Conservation (phyloP, 2,888 invertebrate genomes). For the Aleiodes leptofemur region DNA sequence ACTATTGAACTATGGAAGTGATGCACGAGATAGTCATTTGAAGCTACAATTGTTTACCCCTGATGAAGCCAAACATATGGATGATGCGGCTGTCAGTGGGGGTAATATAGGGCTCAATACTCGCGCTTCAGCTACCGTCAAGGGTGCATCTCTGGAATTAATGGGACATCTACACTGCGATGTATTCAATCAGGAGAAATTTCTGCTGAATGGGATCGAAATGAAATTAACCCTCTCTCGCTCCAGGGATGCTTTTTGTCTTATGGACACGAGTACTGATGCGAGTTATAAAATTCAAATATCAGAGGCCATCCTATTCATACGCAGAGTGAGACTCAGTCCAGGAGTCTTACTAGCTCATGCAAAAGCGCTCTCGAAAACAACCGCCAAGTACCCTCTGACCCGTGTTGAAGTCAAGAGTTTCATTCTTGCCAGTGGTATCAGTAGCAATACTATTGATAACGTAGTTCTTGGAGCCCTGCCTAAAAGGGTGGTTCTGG, state of each 20-base stretch:
- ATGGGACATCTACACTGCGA: conserved; percentile 55
- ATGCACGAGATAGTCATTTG: not conserved
- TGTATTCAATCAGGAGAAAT: conserved; percentile 56
- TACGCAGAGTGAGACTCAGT: conserved; percentile 34
- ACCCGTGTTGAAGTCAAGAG: no score
- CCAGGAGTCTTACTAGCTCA: not conserved
- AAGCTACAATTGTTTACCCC: no score
- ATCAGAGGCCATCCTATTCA: conserved; percentile 25
- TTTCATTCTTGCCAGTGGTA: no score
- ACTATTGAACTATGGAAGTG: not conserved
- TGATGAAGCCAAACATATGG: no score
- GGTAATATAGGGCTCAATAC: no score
- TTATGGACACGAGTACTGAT: conserved; percentile 45
- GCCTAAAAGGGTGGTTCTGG: no score
- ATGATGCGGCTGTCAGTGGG: no score
- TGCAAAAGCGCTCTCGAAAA: no score
- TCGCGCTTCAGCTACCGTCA: no score
- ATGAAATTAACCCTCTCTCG: conserved; percentile 52
- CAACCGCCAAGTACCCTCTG: no score
- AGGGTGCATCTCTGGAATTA: conserved; percentile 23
- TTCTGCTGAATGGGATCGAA: conserved; percentile 57
- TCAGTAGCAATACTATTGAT: no score
- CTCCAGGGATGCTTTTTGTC: conserved; percentile 51
- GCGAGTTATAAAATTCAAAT: conserved; percentile 22
- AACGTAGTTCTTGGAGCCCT: no score